phyloP scores from a whole-genome alignment of 1,140 invertebrate genomes.

The Cydia pomonella region DNA sequence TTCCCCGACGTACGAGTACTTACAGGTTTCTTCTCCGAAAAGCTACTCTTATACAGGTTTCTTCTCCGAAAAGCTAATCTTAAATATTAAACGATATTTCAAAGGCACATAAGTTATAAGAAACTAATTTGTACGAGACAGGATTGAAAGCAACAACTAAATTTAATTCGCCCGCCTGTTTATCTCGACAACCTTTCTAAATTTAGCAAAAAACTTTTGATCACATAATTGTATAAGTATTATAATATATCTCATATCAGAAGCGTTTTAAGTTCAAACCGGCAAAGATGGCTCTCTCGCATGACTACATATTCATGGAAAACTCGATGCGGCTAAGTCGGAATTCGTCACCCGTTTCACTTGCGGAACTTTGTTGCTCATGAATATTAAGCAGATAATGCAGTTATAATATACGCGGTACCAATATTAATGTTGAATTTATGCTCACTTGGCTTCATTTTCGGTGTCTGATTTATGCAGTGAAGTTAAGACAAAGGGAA shows the following conservation, averaged over 20 bases:
- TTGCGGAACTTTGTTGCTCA: slow-evolving; percentile 64
- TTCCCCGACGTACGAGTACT: no score
- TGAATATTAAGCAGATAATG: slow-evolving; percentile 75
- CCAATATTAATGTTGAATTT: slow-evolving; percentile 58
- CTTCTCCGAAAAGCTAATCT: no score
- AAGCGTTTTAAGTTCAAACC: background rate
- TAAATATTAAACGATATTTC: no score
- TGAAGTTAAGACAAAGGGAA: slow-evolving; percentile 23
- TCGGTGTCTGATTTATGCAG: slow-evolving; percentile 39
- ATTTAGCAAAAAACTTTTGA: background rate
- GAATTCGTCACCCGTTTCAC: slow-evolving; percentile 68
- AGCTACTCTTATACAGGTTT: no score
- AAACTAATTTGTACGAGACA: no score
- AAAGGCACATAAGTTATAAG: no score
- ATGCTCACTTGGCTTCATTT: slow-evolving; percentile 52
- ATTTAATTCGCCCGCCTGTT: no score
- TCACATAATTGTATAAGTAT: no score
- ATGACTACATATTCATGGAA: slow-evolving; percentile 67
- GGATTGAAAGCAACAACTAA: no score
- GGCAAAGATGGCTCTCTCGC: slow-evolving; percentile 40
- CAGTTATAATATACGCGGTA: slow-evolving; percentile 69
- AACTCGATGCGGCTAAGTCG: slow-evolving; percentile 63
- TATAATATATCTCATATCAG: background rate
- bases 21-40: no score
- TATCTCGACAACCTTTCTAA: background rate